phyloP scores from a whole-genome alignment of 2,797 vertebrate species.

The Lutjanus campechanus region DNA sequence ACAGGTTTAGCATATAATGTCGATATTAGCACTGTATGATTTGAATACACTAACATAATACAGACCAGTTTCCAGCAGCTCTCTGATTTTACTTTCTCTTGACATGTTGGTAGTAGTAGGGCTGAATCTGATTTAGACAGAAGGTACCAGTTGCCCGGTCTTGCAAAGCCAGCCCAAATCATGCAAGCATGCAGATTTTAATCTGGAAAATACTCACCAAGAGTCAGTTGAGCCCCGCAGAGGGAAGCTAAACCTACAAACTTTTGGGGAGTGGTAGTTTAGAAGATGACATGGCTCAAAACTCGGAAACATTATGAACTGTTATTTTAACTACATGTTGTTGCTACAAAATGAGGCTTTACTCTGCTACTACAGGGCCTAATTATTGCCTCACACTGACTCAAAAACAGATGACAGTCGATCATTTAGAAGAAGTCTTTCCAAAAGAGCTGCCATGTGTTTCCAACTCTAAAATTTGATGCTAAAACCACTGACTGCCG shows the following conservation, averaged over 20 bases:
- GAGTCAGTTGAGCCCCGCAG: constrained; percentile 34
- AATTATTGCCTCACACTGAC: background rate
- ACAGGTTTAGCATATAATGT: constrained; percentile 25
- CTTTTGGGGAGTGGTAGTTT: background rate
- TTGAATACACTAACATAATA: constrained; percentile 4
- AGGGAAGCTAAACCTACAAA: constrained; percentile 24
- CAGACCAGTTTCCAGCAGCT: constrained; percentile 7
- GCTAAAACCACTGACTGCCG: background rate
- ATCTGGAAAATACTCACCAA: constrained; percentile 42
- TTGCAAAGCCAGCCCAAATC: constrained; percentile 48
- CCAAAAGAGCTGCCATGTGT: background rate
- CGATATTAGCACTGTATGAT: constrained; percentile 1
- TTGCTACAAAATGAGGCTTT: background rate
- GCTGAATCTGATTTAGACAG: constrained; percentile 40
- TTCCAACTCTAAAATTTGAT: background rate
- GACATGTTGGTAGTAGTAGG: constrained; percentile 24
- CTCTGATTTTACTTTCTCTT: constrained; percentile 25
- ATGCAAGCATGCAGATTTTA: constrained; percentile 37
- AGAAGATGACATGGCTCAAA: constrained; percentile 8
- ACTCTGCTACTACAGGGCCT: background rate
- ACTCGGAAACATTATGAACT: background rate
- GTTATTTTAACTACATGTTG: background rate
- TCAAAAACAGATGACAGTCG: background rate
- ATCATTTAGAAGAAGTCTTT: background rate
- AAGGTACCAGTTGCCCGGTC: constrained; percentile 34